A percentile compares a stretch with the other conserved stretches of the same genome.
Evolutionary conservation across 2,888 invertebrate genomes (phyloP).

Genomic region (Odontomyia ornata): DNA sequence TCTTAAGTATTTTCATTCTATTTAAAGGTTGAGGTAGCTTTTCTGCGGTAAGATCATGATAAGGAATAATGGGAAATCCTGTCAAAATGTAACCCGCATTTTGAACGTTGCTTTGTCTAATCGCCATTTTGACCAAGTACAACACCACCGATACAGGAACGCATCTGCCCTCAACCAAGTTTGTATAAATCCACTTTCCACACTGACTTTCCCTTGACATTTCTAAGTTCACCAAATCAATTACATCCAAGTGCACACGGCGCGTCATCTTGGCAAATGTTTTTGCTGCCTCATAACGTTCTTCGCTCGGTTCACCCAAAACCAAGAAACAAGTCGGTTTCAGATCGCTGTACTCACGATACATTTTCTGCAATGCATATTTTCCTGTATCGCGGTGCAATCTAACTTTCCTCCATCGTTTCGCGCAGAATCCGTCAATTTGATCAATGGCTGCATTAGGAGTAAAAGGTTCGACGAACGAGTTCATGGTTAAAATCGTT

Average conservation of each 20-base stretch:
- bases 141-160: slow-evolving; percentile 67
- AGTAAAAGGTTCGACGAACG: neutral
- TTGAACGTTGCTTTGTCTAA: neutral
- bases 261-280: slow-evolving; percentile 68
- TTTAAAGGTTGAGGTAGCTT: neutral
- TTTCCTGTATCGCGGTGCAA: neutral
- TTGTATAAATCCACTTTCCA: slow-evolving; percentile 70
- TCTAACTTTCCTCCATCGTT: neutral
- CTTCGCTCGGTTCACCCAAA: slow-evolving; percentile 69
- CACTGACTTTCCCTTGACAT: slow-evolving; percentile 67
- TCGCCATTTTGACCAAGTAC: slow-evolving; percentile 61
- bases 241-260: slow-evolving; percentile 70
- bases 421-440: neutral
- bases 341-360: slow-evolving; percentile 37
- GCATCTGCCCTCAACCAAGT: slow-evolving; percentile 67
- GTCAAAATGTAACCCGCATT: neutral
- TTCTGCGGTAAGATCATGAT: neutral
- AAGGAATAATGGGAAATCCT: slow-evolving; percentile 10
- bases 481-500: neutral
- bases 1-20: neutral
- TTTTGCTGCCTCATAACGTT: slow-evolving; percentile 67
- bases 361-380: slow-evolving; percentile 27
- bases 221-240: slow-evolving; percentile 68
- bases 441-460: neutral
- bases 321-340: slow-evolving; percentile 68